Evolutionary conservation across 2,113 vertebrate species (phyloP).

Genomic region (Raja brachyura): DNA sequence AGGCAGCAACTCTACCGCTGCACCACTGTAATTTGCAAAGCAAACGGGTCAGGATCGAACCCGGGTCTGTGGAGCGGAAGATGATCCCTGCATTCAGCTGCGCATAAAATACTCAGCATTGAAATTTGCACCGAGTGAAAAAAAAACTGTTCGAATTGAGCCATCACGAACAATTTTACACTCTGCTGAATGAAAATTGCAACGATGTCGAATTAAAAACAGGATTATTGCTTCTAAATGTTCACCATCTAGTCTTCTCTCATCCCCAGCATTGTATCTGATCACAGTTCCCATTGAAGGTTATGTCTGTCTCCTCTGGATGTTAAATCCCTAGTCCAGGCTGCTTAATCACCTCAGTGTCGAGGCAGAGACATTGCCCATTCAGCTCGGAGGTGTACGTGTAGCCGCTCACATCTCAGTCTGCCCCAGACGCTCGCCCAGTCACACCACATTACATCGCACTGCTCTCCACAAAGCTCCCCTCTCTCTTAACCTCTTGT

Average conservation of each 20-base stretch:
- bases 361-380: background rate
- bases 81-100: too few species aligned
- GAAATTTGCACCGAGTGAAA: background rate
- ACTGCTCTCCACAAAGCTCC: background rate
- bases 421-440: background rate
- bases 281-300: background rate
- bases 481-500: background rate
- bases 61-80: too few species aligned
- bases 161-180: background rate
- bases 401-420: background rate
- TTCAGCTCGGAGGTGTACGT: constrained; percentile 6
- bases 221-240: background rate
- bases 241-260: background rate
- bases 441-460: background rate
- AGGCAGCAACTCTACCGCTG: too few species aligned
- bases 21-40: too few species aligned
- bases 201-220: background rate
- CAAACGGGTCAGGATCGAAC: too few species aligned
- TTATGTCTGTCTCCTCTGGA: background rate
- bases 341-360: constrained; percentile 18
- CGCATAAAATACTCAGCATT: background rate
- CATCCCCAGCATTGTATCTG: background rate
- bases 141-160: background rate
- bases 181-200: background rate
- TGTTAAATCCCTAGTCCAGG: background rate